Evolutionary conservation across 2,797 vertebrate species (phyloP).

Genomic region (Pyrocephalus nanus): DNA sequence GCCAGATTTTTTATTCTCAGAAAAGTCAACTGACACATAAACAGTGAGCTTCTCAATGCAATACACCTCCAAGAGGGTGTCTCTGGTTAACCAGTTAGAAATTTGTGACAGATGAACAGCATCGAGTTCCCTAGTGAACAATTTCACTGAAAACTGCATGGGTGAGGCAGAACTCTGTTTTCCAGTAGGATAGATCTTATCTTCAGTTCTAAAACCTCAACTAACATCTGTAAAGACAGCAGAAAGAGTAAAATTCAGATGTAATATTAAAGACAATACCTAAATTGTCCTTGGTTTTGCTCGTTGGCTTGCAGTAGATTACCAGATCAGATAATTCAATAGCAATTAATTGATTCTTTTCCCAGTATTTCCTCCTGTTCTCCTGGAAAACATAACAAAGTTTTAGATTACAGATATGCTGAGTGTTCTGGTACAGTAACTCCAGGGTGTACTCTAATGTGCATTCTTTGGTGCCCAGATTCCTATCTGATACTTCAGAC

Average conservation of each 20-base stretch:
- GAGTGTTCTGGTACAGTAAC: neutral
- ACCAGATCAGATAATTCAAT: conserved; percentile 96
- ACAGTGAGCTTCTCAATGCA: neutral
- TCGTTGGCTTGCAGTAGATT: conserved; percentile 95
- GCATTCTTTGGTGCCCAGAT: neutral
- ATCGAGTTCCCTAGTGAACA: neutral
- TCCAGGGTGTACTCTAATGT: neutral
- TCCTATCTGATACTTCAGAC: neutral
- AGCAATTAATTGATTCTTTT: conserved; percentile 90
- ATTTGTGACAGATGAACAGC: neutral
- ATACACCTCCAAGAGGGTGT: neutral
- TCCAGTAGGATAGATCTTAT: neutral
- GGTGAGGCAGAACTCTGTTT: neutral
- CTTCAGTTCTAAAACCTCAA: neutral
- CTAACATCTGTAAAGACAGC: neutral
- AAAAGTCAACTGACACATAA: neutral
- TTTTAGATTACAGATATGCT: neutral
- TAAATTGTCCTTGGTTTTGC: conserved; percentile 94
- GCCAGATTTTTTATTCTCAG: neutral
- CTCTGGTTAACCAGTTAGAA: neutral
- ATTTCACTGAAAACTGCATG: neutral
- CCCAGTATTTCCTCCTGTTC: conserved; percentile 84
- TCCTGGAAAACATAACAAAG: conserved; percentile 55
- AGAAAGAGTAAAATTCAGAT: neutral
- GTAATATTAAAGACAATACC: conserved; percentile 70